Evolutionary conservation across 2,797 vertebrate genomes (phyloP).

Genomic region (Adrianichthys oophorus): DNA sequence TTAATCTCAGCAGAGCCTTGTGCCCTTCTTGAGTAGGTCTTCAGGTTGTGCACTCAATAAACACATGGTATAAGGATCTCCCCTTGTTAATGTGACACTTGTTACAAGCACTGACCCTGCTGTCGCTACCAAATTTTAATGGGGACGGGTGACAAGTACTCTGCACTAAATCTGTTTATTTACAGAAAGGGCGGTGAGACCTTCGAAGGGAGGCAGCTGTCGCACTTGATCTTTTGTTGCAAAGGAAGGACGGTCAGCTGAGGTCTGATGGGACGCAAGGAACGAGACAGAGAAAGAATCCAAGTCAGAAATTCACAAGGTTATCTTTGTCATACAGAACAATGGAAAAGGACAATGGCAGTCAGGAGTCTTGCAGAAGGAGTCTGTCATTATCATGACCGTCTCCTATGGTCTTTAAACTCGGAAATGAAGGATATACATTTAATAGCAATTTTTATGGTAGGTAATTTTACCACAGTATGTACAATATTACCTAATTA

Average conservation of each 20-base stretch:
- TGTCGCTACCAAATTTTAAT: not conserved
- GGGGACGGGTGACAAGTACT: slow-evolving; percentile 15
- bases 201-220: slow-evolving; percentile 40
- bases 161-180: slow-evolving; percentile 16
- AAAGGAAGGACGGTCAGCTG: slow-evolving; percentile 19
- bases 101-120: slow-evolving; percentile 1
- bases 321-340: slow-evolving; percentile 52
- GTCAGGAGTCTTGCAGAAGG: not conserved
- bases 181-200: slow-evolving; percentile 13
- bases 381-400: too few relatives aligned
- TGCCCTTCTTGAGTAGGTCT: slow-evolving; percentile 41
- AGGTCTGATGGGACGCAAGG: slow-evolving; percentile 28
- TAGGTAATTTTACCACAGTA: slow-evolving; percentile 1
- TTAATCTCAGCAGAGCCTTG: slow-evolving; percentile 18
- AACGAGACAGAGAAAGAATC: slow-evolving; percentile 21
- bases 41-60: slow-evolving; percentile 36
- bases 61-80: slow-evolving; percentile 25
- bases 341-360: slow-evolving; percentile 24
- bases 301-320: slow-evolving; percentile 43
- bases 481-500: not conserved
- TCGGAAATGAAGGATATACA: not conserved
- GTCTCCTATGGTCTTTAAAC: not conserved
- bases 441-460: not conserved
- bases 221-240: slow-evolving; percentile 19
- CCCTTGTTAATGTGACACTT: slow-evolving; percentile 16